phyloP scores from a whole-genome alignment of 2,113 vertebrate genomes.

The Pollachius pollachius region DNA sequence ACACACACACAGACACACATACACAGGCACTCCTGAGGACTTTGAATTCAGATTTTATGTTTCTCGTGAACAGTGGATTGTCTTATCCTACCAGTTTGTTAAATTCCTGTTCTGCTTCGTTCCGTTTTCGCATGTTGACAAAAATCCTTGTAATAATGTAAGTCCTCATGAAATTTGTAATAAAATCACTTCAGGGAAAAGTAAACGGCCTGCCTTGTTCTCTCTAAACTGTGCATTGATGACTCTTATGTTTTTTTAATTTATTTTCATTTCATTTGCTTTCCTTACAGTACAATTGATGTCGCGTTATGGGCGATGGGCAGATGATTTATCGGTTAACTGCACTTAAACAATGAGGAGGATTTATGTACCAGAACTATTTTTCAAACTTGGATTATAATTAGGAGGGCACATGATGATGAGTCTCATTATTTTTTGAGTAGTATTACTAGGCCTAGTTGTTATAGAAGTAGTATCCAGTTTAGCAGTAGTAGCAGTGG shows the following conservation, averaged over 20 bases:
- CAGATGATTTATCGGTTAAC: too few relatives aligned
- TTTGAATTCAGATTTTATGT: conserved; percentile 73
- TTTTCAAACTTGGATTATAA: too few relatives aligned
- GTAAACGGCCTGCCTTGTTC: conserved; percentile 45
- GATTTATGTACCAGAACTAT: too few relatives aligned
- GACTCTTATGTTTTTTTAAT: conserved; percentile 15
- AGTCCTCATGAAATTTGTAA: conserved; percentile 96
- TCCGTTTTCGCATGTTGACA: conserved; percentile 83
- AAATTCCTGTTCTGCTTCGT: conserved; percentile 77
- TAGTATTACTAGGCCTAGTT: too few relatives aligned
- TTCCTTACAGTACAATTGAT: background rate
- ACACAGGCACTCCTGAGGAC: conserved; percentile 65
- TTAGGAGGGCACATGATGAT: too few relatives aligned
- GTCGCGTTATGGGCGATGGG: too few relatives aligned
- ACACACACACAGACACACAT: too few relatives aligned
- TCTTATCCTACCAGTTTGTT: conserved; percentile 81
- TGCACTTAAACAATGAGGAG: too few relatives aligned
- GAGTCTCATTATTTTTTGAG: too few relatives aligned
- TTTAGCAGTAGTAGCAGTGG: too few relatives aligned
- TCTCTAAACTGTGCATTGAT: conserved; percentile 21
- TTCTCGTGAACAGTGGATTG: conserved; percentile 86
- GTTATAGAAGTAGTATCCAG: too few relatives aligned
- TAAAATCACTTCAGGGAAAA: conserved; percentile 86
- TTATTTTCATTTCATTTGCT: background rate
- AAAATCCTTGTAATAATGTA: conserved; percentile 93